Evolutionary conservation across 92 coral and sea anemone genomes (phyloP).

Genomic region (Parazoanthus swiftii): DNA sequence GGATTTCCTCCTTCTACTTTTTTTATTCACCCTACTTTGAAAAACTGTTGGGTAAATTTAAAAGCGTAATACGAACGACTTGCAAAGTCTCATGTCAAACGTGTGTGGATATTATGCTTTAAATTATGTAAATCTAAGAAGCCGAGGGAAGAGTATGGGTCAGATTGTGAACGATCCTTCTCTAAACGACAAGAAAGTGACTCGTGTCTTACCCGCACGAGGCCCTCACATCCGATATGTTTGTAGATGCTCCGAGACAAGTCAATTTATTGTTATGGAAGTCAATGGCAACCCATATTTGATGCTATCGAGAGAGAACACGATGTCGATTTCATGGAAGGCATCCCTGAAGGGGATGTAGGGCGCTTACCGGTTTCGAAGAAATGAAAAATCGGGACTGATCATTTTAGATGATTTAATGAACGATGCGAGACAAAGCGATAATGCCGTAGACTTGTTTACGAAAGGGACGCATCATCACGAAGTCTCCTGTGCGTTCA

Average conservation of each 20-base stretch:
- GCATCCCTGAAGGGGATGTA: neutral
- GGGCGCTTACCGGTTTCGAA: neutral
- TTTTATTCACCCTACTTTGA: neutral
- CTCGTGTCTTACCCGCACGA: neutral
- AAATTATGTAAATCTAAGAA: conserved; percentile 35
- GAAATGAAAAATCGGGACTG: neutral
- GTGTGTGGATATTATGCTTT: conserved; percentile 50
- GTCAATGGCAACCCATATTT: neutral
- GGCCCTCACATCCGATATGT: neutral
- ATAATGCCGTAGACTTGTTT: neutral
- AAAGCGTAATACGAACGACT: conserved; percentile 5
- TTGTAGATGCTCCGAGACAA: neutral
- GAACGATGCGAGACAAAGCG: neutral
- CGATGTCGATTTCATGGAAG: neutral
- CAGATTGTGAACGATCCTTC: neutral
- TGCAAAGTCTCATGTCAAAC: conserved; percentile 37
- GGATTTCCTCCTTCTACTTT: conserved; percentile 26
- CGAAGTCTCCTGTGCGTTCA: neutral
- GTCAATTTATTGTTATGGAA: conserved; percentile 14
- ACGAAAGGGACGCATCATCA: conserved; percentile 10
- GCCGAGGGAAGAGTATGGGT: neutral
- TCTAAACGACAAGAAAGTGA: neutral
- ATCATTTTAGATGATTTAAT: conserved; percentile 10
- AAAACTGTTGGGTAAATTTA: neutral
- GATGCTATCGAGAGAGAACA: neutral